A percentile compares a stretch with the other conserved stretches of the same genome.
Evolutionary conservation across 2,797 vertebrate genomes (phyloP).

Genomic region (Cynopterus sphinx): DNA sequence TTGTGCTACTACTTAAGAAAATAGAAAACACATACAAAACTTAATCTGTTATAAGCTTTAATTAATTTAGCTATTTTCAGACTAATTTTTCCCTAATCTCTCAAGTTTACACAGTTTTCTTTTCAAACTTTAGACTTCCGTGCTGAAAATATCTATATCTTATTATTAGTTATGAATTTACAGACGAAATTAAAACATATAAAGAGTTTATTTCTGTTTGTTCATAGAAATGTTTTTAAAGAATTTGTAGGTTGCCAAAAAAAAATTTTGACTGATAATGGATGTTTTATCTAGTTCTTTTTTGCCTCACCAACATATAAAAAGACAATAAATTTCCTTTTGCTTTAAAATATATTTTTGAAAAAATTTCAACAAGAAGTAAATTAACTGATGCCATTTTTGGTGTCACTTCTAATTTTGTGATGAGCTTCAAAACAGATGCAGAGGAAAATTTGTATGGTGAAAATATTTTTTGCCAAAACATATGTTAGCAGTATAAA

Average conservation of each 20-base stretch:
- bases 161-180: not conserved
- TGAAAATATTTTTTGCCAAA: conserved; percentile 57
- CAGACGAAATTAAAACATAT: no score
- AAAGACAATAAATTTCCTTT: conserved; percentile 48
- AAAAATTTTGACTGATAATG: not conserved
- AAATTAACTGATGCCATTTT: conserved; percentile 32
- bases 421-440: conserved; percentile 57
- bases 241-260: not conserved
- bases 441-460: no score
- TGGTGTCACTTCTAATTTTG: not conserved
- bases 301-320: no score
- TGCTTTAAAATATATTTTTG: conserved; percentile 48
- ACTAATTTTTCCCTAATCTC: not conserved
- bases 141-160: not conserved
- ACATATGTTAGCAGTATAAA: conserved; percentile 59
- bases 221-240: not conserved
- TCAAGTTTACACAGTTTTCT: not conserved
- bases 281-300: not conserved
- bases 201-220: no score
- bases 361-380: conserved; percentile 49
- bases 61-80: not conserved
- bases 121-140: not conserved
- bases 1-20: not conserved
- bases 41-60: not conserved
- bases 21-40: not conserved